phyloP scores from a whole-genome alignment of 2,888 invertebrate species.

The Nowickia ferox region DNA sequence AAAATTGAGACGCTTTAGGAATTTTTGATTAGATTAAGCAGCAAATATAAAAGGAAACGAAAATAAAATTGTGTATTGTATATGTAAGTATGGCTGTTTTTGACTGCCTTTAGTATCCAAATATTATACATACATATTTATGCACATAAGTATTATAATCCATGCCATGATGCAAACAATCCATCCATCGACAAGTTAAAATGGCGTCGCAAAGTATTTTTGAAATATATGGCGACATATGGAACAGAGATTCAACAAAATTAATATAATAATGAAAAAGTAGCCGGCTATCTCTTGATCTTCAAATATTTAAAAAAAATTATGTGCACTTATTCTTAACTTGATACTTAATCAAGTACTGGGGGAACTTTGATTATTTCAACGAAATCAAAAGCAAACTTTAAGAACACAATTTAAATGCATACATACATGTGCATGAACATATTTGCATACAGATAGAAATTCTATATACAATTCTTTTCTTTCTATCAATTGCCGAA shows the following conservation, averaged over 20 bases:
- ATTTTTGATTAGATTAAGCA: constrained; percentile 78
- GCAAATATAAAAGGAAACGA: constrained; percentile 46
- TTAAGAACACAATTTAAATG: not conserved
- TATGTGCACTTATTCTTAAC: constrained; percentile 43
- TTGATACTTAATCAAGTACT: not conserved
- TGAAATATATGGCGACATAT: constrained; percentile 1
- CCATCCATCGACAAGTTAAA: constrained; percentile 6
- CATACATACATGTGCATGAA: not conserved
- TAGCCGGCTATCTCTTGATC: not conserved
- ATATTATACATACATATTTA: not conserved
- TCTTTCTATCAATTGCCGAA: too few relatives aligned
- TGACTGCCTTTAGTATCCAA: constrained; percentile 6
- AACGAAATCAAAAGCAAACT: not conserved
- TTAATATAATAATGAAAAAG: not conserved
- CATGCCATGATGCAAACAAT: constrained; percentile 23
- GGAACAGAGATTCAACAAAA: not conserved
- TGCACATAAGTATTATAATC: constrained; percentile 46
- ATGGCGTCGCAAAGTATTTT: constrained; percentile 38
- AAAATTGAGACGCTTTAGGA: constrained; percentile 80
- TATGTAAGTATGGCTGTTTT: not conserved
- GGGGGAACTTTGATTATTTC: not conserved
- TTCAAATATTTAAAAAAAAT: constrained; percentile 7
- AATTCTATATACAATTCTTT: too few relatives aligned
- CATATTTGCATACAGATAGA: too few relatives aligned
- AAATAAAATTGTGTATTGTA: not conserved